These are phyloP conservation scores for Salvator merianae DNA, from an alignment of 2,113 vertebrate species.

Conservation along the genomic window DNA sequence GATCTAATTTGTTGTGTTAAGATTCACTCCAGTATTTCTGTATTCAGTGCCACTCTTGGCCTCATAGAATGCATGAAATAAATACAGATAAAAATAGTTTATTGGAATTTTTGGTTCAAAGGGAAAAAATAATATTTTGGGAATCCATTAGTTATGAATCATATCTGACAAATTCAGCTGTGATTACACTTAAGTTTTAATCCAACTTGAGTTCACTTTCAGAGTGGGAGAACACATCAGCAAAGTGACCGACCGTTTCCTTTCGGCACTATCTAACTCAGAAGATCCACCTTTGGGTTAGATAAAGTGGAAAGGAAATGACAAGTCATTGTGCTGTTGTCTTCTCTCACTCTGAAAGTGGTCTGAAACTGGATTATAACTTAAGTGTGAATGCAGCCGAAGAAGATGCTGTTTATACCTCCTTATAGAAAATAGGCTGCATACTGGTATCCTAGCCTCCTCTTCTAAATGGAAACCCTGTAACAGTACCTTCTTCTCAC, in stretches of 20 bases:
- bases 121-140: not conserved
- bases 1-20: constrained; percentile 37
- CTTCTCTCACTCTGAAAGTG: too few relatives aligned
- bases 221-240: too few relatives aligned
- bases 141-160: constrained; percentile 38
- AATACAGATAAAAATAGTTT: constrained; percentile 33
- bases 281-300: too few relatives aligned
- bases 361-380: too few relatives aligned
- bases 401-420: constrained; percentile 17
- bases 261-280: too few relatives aligned
- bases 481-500: not conserved
- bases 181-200: too few relatives aligned
- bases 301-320: too few relatives aligned
- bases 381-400: too few relatives aligned
- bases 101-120: constrained; percentile 32
- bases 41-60: constrained; percentile 28
- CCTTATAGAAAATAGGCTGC: not conserved
- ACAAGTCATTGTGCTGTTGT: too few relatives aligned
- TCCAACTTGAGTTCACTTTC: too few relatives aligned
- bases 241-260: too few relatives aligned
- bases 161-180: too few relatives aligned
- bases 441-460: not conserved
- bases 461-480: not conserved
- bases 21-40: constrained; percentile 20
- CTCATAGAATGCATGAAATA: constrained; percentile 3